Evolutionary conservation across 2,113 vertebrate species (phyloP).

Genomic region (Rhipidura dahli): DNA sequence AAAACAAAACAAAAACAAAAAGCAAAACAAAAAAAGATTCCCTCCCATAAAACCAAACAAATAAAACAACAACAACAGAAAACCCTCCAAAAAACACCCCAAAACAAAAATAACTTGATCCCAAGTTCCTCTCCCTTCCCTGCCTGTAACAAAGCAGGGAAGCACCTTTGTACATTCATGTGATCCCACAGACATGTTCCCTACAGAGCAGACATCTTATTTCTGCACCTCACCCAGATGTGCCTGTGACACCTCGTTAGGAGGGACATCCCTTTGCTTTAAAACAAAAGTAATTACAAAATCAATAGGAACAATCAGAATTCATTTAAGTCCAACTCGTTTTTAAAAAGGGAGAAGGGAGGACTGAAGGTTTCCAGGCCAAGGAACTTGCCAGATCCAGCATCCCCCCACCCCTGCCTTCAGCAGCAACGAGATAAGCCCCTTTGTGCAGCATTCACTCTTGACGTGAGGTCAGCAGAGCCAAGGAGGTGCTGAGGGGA

Average conservation of each 20-base stretch:
- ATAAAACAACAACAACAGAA: not conserved
- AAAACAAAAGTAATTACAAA: not conserved
- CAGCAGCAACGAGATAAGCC: not conserved
- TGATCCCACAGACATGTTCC: conserved; percentile 31
- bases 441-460: not conserved
- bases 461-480: not conserved
- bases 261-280: conserved; percentile 39
- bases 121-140: conserved; percentile 11
- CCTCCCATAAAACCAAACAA: not conserved
- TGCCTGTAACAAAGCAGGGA: not conserved
- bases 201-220: not conserved
- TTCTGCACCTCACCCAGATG: not conserved
- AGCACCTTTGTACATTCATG: not conserved
- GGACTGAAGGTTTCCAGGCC: not conserved
- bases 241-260: not conserved
- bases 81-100: not conserved
- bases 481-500: not conserved
- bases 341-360: not conserved
- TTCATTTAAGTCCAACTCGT: not conserved
- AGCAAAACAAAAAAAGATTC: too few relatives aligned
- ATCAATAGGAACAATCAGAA: not conserved
- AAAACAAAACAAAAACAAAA: not conserved
- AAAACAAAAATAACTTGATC: conserved; percentile 3
- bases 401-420: not conserved
- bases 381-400: not conserved